Base-by-base conservation (phyloP, 2,113 vertebrate species). In the Notothenia rossii region DNA sequence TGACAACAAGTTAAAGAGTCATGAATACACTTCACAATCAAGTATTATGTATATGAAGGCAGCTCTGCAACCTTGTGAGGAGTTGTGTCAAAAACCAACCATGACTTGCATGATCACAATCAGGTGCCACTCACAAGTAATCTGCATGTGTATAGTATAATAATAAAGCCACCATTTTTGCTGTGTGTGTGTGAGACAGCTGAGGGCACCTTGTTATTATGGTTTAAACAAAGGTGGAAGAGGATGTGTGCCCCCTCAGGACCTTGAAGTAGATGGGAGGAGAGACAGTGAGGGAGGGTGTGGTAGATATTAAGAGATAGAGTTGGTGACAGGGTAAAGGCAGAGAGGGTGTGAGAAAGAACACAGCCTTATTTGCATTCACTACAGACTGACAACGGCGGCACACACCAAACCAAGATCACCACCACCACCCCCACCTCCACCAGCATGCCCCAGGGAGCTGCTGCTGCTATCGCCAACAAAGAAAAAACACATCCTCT, bases 321-420 rank as follows among this genome's bases (percentile, higher is more conserved):
- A 83, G 73, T 82, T 59, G 63, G 81, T 69, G 54, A 22, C 60
- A 29, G 81, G 58, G 54, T 84, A 46, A 66, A 64, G 43, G 25
- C 54, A 62, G 63, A 67, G 77, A 75, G 82, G 72, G 74, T 85
- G 79, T 87, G 68, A 68, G 65, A 80, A 62, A 53, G 20, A 75
- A 63, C 58, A 5, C 7, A 36, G 77, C 18, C 79, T 92, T 75
- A 93, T 94, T 93, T 91, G 85, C 93, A 91, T 94, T 92, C 86
- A 85, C 81, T 75, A 79, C 87, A 87, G 85, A 82, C 82, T 10
- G 48, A 68, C 70, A 81, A 65, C 3, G 12, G 74, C 61, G 25
- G 77, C 68, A 75, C 79, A 79, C 51, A 72, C 22, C 59, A 10
- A 80, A 77, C 79, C 72, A 0, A 84, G 77, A 72, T 66, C 75